A percentile compares a stretch with the other conserved stretches of the same genome.
Evolutionary conservation across 2,797 vertebrate species (phyloP).

Genomic region (Muscicapa striata): DNA sequence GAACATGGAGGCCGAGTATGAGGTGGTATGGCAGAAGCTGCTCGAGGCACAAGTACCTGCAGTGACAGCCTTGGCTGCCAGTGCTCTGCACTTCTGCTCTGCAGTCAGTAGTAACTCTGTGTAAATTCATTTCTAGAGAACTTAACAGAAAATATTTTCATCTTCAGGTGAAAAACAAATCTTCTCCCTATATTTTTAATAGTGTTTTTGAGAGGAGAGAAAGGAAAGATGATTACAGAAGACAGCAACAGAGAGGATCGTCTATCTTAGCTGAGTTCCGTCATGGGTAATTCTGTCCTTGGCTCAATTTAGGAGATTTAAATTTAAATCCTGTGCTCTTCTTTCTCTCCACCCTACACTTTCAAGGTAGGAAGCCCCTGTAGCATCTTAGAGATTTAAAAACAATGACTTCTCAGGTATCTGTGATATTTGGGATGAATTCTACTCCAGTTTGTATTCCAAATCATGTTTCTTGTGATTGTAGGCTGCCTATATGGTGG

Average conservation of each 20-base stretch:
- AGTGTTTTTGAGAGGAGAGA: not conserved
- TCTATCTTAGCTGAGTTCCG: not conserved
- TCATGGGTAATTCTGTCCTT: not conserved
- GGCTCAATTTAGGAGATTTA: not conserved
- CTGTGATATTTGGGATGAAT: not conserved
- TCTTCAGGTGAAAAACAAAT: not conserved
- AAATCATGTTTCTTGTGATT: not conserved
- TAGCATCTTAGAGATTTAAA: not conserved
- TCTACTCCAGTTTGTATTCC: not conserved
- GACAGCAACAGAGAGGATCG: not conserved
- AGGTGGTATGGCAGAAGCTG: not conserved
- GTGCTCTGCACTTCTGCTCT: fast-evolving
- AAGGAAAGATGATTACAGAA: not conserved
- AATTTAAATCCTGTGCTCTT: not conserved
- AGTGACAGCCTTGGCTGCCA: not conserved
- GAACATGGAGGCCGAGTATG: not conserved
- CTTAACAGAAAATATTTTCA: not conserved
- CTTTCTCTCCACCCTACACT: not conserved
- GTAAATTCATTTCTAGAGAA: not conserved
- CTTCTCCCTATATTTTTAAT: not conserved
- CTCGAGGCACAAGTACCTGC: not conserved
- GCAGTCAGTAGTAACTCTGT: not conserved
- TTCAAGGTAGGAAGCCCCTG: not conserved
- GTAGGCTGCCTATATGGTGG: not conserved
- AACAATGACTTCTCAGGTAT: not conserved